Conservation (phyloP, 2,113 vertebrate species). For the Lasiurus borealis region DNA sequence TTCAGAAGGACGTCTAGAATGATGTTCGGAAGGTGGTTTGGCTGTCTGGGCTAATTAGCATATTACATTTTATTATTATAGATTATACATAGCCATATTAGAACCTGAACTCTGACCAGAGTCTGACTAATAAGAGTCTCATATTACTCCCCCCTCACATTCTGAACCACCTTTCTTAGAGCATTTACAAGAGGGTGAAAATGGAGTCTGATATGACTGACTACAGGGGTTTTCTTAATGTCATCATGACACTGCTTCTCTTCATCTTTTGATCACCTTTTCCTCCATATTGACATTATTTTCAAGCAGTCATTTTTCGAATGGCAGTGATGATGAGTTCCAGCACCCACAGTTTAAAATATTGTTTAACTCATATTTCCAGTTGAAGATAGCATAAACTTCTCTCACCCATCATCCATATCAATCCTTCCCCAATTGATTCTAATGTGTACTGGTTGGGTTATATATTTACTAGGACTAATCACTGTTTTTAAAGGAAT, state of each 20-base stretch:
- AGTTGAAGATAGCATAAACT: not conserved
- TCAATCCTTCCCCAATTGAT: not conserved
- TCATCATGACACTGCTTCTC: not conserved
- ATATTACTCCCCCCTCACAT: not conserved
- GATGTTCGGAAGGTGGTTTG: no score
- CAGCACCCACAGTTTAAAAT: not conserved
- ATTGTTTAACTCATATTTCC: not conserved
- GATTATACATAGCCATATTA: not conserved
- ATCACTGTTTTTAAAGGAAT: not conserved
- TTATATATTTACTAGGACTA: not conserved
- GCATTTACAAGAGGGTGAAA: not conserved
- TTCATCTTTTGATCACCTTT: not conserved
- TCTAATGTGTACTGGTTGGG: not conserved
- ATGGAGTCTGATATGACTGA: not conserved
- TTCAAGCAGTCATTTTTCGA: not conserved
- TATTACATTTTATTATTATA: no score
- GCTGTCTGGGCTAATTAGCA: no score
- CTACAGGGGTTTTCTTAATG: not conserved
- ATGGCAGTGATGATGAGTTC: not conserved
- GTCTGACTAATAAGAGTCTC: not conserved
- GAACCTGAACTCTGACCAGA: not conserved
- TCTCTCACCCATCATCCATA: not conserved
- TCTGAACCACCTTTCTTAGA: not conserved
- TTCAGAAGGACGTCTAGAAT: no score
- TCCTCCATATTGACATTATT: not conserved